Percentiles rank a stretch among this genome's conserved stretches.
These are phyloP conservation scores for Esox lucius DNA, from an alignment of 2,797 vertebrate genomes.

Conservation along the genomic window DNA sequence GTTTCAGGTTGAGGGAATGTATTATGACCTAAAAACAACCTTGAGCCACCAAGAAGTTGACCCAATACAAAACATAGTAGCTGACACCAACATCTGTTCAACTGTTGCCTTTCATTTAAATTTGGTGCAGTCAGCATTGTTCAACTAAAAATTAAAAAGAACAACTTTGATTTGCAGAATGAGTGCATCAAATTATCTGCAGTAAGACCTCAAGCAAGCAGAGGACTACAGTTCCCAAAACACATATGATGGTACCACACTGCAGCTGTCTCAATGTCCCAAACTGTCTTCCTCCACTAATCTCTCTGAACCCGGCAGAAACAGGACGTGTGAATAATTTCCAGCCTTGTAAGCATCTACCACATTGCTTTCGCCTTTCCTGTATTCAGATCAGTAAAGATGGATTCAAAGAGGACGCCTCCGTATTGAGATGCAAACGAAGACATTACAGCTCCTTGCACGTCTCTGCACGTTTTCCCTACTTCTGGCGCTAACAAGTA, in stretches of 20 bases:
- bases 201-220: constrained; percentile 19
- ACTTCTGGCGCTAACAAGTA: constrained; percentile 58
- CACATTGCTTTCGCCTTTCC: constrained; percentile 39
- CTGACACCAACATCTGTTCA: constrained; percentile 53
- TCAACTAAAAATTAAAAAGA: constrained; percentile 32
- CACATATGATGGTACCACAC: constrained; percentile 13
- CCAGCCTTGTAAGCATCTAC: constrained; percentile 55
- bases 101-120: constrained; percentile 55
- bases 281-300: constrained; percentile 40
- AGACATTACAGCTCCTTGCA: constrained; percentile 31
- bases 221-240: constrained; percentile 29
- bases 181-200: constrained; percentile 61
- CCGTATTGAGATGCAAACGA: constrained; percentile 42
- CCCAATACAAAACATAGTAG: constrained; percentile 29
- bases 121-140: constrained; percentile 33
- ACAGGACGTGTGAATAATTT: constrained; percentile 2
- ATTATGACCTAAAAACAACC: constrained; percentile 53
- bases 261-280: constrained; percentile 33
- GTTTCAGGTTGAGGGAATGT: constrained; percentile 67
- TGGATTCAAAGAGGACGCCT: constrained; percentile 44
- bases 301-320: constrained; percentile 26
- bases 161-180: constrained; percentile 28
- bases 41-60: constrained; percentile 29
- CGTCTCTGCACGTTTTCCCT: constrained; percentile 48
- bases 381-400: constrained; percentile 18